A percentile compares a stretch with the other conserved stretches of the same genome.
phyloP scores from a whole-genome alignment of 2,113 vertebrate species.

The Nannobrachium achirus region DNA sequence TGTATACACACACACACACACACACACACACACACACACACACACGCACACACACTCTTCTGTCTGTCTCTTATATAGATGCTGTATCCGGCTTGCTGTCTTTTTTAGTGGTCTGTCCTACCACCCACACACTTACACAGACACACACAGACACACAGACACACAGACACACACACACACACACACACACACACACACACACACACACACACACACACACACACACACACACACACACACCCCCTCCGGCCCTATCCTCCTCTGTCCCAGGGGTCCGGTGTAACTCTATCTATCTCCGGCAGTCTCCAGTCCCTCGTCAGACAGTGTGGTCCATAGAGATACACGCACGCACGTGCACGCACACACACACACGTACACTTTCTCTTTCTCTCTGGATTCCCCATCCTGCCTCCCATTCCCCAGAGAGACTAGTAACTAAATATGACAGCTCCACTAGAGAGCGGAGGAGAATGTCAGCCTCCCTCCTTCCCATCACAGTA shows the following conservation, averaged over 20 bases:
- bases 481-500: neutral
- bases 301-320: slow-evolving; percentile 60
- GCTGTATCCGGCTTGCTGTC: neutral
- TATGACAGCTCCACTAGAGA: slow-evolving; percentile 68
- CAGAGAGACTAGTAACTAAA: slow-evolving; percentile 68
- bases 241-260: slow-evolving; percentile 10
- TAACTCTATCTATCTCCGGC: slow-evolving; percentile 69
- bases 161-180: slow-evolving; percentile 17
- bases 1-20: neutral
- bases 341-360: no score
- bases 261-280: slow-evolving; percentile 64
- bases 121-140: slow-evolving; percentile 19
- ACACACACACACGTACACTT: slow-evolving; percentile 6
- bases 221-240: neutral
- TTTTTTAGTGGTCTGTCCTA: neutral
- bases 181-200: neutral
- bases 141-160: slow-evolving; percentile 6
- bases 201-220: slow-evolving; percentile 22
- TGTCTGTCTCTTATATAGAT: neutral
- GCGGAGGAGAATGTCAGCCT: slow-evolving; percentile 58
- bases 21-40: neutral
- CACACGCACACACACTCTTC: neutral
- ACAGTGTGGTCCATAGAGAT: slow-evolving; percentile 64
- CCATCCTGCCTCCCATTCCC: slow-evolving; percentile 51
- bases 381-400: slow-evolving; percentile 31